phyloP scores from a whole-genome alignment of 2,113 vertebrate species.

The Sisor rabdophorus region DNA sequence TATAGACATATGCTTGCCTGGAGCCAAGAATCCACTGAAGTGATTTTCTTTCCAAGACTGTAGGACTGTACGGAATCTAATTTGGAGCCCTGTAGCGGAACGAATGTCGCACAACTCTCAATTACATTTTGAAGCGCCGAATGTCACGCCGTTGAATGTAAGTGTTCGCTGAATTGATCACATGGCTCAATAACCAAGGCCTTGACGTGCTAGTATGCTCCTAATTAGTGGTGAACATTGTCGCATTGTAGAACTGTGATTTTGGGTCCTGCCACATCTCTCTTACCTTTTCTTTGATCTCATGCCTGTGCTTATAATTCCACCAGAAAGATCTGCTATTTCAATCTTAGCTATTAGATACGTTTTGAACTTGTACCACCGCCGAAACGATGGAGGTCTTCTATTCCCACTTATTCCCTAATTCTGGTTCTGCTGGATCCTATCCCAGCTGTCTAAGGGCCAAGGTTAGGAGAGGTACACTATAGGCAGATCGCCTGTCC shows the following conservation, averaged over 20 bases:
- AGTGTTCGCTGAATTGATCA: constrained; percentile 26
- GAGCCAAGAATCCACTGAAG: constrained; percentile 14
- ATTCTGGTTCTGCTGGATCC: too few relatives aligned
- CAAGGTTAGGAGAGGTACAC: too few relatives aligned
- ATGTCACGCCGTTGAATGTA: constrained; percentile 17
- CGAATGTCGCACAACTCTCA: constrained; percentile 30
- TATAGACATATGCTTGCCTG: constrained; percentile 13
- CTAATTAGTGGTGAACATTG: constrained; percentile 22
- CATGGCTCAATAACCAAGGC: constrained; percentile 26
- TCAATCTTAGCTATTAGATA: too few relatives aligned
- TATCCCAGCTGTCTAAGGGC: too few relatives aligned
- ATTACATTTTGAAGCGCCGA: constrained; percentile 31
- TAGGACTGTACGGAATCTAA: constrained; percentile 35
- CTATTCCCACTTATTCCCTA: too few relatives aligned
- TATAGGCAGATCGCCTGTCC: too few relatives aligned
- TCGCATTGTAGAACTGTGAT: not conserved
- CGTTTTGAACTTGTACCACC: not conserved
- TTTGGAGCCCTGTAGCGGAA: constrained; percentile 21
- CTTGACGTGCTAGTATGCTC: constrained; percentile 13
- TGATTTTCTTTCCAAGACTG: constrained; percentile 30
- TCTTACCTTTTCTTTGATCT: not conserved
- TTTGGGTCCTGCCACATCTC: too few relatives aligned
- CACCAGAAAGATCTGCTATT: not conserved
- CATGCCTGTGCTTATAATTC: not conserved
- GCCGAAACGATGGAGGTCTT: not conserved